Evolutionary conservation across 2,113 vertebrate species (phyloP), one percentile per base, ranked within the genome.

Genomic region (Pteronura brasiliensis): DNA sequence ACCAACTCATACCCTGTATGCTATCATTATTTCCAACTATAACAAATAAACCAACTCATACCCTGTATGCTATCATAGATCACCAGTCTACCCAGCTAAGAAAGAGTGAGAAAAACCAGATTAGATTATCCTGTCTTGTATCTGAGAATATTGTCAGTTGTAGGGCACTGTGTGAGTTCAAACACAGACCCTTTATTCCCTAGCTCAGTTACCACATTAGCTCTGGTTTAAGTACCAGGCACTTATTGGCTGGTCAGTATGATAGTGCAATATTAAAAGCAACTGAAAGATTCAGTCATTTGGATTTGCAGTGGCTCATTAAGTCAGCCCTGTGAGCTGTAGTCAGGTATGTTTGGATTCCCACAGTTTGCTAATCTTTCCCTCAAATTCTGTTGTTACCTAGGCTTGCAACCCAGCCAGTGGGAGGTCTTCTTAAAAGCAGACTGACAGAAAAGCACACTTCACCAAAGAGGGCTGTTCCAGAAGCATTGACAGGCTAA

Each of bases 131-230:
- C 13, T 90, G 89, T 72, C 42, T 36, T 85, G 55, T 44, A 59
- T 29, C 83, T n/a, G 3, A 96, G 34, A 17, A 55, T 34, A 74
- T 82, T 94, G 72, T 69, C 25, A 69, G 57, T 29, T 90, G 9
- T 47, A 39, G 34, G 83, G 34, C 52, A 93, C 18, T 44, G 42
- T 93, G n/a, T 90, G 67, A 91, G 79, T 96, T 93, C 57, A 96
- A 72, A 91, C 31, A 92, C 36, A 93, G 93, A 77, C 27, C 80
- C 42, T 96, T 93, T 95, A 94, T 96, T 95, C 92, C 61, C 65
- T 61, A 71, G 81, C 57, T 96, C 86, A 97, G 44, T 95, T 87
- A 81, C 27, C 76, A 89, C 39, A 86, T 93, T 96, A 94, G 86
- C 74, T 93, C 77, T 95, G 77, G 47, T 74, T 96, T 97, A 83